Conservation (phyloP, 2,797 vertebrate genomes). For the Sternarchorhynchus goeldii region DNA sequence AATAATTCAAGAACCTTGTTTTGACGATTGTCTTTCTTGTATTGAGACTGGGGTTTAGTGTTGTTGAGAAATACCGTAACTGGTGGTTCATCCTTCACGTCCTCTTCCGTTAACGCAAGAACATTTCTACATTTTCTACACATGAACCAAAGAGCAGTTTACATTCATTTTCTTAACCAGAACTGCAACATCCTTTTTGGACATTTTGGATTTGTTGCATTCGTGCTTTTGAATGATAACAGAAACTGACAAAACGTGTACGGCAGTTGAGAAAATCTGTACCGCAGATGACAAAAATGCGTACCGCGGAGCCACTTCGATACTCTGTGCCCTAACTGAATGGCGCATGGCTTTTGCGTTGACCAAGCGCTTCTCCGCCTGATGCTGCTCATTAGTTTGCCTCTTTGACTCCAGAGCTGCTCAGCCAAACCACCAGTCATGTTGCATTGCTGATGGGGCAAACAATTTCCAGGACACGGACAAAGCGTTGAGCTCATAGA, state of each 20-base stretch:
- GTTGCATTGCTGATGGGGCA: not conserved
- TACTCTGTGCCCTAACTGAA: slow-evolving; percentile 1
- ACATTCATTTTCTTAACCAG: not conserved
- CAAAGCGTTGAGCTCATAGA: not conserved
- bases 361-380: slow-evolving; percentile 23
- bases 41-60: no score
- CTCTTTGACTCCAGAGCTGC: not conserved
- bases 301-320: not conserved
- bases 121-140: not conserved
- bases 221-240: not conserved
- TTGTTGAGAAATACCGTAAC: not conserved
- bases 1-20: no score
- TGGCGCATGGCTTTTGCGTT: slow-evolving; percentile 14
- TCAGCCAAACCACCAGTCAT: not conserved
- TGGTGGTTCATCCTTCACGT: not conserved
- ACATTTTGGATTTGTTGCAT: not conserved
- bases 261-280: no score
- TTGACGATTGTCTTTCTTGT: no score
- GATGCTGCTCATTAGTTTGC: slow-evolving; percentile 2
- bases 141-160: not conserved
- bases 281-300: not conserved
- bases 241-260: not conserved
- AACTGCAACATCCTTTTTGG: not conserved
- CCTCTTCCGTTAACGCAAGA: not conserved
- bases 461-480: not conserved